A percentile compares a stretch with the other conserved stretches of the same genome.
phyloP scores from a whole-genome alignment of 1,140 invertebrate species.

The Triops longicaudatus region DNA sequence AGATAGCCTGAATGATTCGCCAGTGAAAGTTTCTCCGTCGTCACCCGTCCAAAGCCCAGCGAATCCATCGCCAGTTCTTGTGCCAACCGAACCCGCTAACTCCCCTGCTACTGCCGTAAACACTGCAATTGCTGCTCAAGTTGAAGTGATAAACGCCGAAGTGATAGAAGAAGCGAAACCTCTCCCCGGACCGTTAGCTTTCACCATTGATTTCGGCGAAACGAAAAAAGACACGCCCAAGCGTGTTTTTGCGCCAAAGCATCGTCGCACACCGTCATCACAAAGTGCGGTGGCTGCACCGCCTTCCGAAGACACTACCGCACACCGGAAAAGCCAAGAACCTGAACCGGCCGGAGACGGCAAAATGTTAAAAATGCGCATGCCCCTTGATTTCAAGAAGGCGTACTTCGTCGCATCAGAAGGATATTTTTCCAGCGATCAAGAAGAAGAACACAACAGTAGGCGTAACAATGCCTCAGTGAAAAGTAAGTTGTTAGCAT shows the following conservation, averaged over 20 bases:
- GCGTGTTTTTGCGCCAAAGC: slow-evolving; percentile 17
- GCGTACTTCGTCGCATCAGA: slow-evolving; percentile 41
- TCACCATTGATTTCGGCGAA: slow-evolving; percentile 28
- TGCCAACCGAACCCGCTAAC: not conserved
- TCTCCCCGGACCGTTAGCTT: slow-evolving; percentile 25
- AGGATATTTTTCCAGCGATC: slow-evolving; percentile 58
- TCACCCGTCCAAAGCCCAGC: not conserved
- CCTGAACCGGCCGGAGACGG: not conserved
- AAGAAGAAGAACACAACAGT: slow-evolving; percentile 45
- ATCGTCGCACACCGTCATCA: slow-evolving; percentile 5
- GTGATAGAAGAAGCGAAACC: slow-evolving; percentile 7
- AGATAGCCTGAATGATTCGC: not conserved
- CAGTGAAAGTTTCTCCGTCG: not conserved
- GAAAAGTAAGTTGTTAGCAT: slow-evolving; percentile 29
- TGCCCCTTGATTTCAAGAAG: slow-evolving; percentile 18
- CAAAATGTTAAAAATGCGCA: slow-evolving; percentile 19
- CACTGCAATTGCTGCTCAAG: not conserved
- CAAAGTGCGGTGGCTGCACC: slow-evolving; percentile 7
- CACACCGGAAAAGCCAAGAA: slow-evolving; percentile 22
- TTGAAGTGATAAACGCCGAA: not conserved
- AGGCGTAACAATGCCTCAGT: slow-evolving; percentile 29
- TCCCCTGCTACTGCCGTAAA: not conserved
- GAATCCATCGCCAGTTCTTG: not conserved
- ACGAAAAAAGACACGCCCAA: slow-evolving; percentile 24
- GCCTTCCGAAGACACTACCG: not conserved